Evolutionary conservation across 2,888 invertebrate species (phyloP), one percentile per base, ranked within the genome.

Genomic region (Hymenopus coronatus): DNA sequence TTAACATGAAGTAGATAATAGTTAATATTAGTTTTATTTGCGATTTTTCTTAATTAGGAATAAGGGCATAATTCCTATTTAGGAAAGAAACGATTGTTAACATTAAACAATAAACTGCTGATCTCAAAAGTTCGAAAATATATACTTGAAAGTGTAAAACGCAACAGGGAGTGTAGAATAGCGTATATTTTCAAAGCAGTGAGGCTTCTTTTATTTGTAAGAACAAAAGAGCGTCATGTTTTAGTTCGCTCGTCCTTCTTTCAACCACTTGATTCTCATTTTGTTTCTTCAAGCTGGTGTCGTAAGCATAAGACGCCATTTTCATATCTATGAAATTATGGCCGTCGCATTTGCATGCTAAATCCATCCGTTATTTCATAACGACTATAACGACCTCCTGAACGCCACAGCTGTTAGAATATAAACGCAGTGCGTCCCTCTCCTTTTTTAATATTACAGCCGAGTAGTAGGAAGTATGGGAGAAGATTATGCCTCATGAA

Each of bases 261-360:
- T 33, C 87, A 83, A 89, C 87, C 81, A 89, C 87, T 89, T 87
- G 89, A 87, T 87, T 89, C 89, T 89, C 89, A 87, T 89, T 70
- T 85, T 89, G 89, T 89, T 89, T 87, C 87, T 89, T 83, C 89
- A 89, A 89, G 89, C 87, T 87, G 89, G 89, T 89, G 89, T 87
- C 89, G 89, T 85, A 85, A 85, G 89, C 89, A 89, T 54, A 83
- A 82, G 89, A 89, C 87, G 87, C 89, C 87, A 89, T 89, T 89
- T 89, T 89, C 89, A 89, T 89, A 89, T 89, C 89, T 83, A 89
- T 89, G 89, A 89, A 89, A 89, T 89, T 89, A 89, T 89, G 89
- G 89, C 83, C 89, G 89, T 82, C 85, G 28, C 89, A 89, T 89
- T 89, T 89, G 87, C 89, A 89, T 89, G 89, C 87, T 89, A 84